Evolutionary conservation across 2,888 invertebrate species (phyloP), one percentile per base, ranked within the genome.

Genomic region (Troilus luridus): DNA sequence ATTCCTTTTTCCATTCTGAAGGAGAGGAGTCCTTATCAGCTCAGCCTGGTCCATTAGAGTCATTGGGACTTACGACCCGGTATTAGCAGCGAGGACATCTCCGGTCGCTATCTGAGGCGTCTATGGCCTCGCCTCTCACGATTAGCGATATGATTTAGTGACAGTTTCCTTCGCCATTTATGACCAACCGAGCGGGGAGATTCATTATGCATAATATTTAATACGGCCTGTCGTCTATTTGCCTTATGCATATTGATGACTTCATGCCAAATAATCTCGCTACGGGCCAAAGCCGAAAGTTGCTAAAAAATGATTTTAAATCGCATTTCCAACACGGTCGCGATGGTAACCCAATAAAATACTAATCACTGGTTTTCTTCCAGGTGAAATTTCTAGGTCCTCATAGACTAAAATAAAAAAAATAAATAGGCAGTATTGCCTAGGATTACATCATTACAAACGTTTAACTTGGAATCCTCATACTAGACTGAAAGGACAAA

Each of bases 121-220:
- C 56, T 56, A 85, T 85, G 56, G 85, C 56, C 56, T 77, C 14
- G n/a, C 56, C 56, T 21, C n/a, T 85, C 56, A 14, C 85, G 85
- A 85, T 85, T 85, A 85, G 11, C 11, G 56, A 85, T 85, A 85
- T 85, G 85, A 85, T 85, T 85, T 85, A 41, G 21, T 85, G n/a
- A n/a, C n/a, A 85, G 58, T 58, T 58, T n/a, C 85, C 85, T n/a
- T 85, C 11, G 41, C 7, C 27, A 41, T 41, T 77, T 77, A 77
- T 41, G 72, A 41, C 7, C 85, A 5, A n/a, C n/a, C 56, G n/a
- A n/a, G n/a, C 21, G n/a, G 0, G 11, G n/a, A 2, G n/a, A n/a
- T n/a, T 58, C 56, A 85, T 56, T 85, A 85, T 85, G 85, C 56
- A 85, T n/a, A 56, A 85, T 85, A 85, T 85, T 85, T 85, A n/a